These are phyloP conservation scores for Megaceryle alcyon DNA, from an alignment of 2,797 vertebrate genomes.

Conservation along the genomic window DNA sequence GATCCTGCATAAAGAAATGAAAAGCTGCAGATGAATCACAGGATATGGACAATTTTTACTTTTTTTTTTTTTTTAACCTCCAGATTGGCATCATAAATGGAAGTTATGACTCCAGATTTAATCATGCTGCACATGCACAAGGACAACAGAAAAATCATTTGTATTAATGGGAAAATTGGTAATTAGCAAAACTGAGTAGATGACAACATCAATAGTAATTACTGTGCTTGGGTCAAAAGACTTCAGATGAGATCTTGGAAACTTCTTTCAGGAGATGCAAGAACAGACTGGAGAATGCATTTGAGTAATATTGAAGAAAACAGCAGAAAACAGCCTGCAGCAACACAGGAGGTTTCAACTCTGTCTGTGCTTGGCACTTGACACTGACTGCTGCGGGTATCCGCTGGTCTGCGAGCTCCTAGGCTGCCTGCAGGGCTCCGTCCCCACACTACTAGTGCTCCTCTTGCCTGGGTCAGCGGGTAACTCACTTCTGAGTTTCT, in stretches of 20 bases:
- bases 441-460: fast-evolving
- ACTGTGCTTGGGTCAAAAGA: not conserved
- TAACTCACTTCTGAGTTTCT: not conserved
- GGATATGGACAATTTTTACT: not conserved
- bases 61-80: too few relatives aligned
- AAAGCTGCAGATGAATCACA: slow-evolving; percentile 5
- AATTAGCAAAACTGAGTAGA: not conserved
- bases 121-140: not conserved
- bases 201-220: not conserved
- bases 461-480: not conserved
- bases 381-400: fast-evolving
- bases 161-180: not conserved
- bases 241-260: not conserved
- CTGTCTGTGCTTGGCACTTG: fast-evolving
- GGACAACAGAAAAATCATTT: not conserved
- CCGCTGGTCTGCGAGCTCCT: not conserved
- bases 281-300: not conserved
- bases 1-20: slow-evolving; percentile 82
- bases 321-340: not conserved
- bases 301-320: not conserved
- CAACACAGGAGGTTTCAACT: not conserved
- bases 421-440: not conserved
- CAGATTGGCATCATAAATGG: not conserved
- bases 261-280: not conserved
- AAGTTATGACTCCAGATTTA: not conserved